Conservation (phyloP, 2,888 invertebrate species). For the Heliconius charithonia region DNA sequence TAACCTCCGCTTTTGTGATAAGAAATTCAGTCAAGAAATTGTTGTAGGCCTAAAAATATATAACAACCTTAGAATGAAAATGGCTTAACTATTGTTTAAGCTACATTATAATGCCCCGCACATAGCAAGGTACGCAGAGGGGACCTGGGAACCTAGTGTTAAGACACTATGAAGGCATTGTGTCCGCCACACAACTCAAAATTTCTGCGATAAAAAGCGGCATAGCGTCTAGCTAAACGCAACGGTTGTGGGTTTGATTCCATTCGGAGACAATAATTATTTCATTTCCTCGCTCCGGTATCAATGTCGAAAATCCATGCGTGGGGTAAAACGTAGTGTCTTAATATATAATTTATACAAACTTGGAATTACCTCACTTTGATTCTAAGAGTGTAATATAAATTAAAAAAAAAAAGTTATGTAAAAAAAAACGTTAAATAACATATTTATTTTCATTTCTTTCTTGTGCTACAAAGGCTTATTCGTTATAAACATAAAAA, state of each 20-base stretch:
- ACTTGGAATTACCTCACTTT: background rate
- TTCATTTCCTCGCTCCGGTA: too few species aligned
- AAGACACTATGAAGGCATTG: too few species aligned
- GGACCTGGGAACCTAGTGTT: background rate
- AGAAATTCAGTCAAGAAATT: background rate
- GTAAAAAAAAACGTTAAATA: background rate
- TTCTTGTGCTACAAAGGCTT: constrained; percentile 37
- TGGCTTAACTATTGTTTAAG: background rate
- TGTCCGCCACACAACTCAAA: too few species aligned
- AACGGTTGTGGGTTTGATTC: too few species aligned
- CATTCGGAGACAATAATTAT: too few species aligned
- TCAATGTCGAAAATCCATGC: too few species aligned
- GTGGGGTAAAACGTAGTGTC: background rate
- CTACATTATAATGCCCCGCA: too few species aligned
- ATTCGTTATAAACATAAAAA: constrained; percentile 2
- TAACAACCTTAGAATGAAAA: background rate
- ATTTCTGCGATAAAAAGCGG: too few species aligned
- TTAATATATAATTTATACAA: background rate
- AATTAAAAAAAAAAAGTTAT: background rate
- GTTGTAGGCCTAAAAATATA: background rate
- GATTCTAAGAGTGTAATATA: background rate
- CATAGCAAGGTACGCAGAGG: too few species aligned
- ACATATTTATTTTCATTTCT: background rate
- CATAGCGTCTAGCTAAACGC: too few species aligned
- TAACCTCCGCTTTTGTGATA: background rate